These are phyloP conservation scores for Formicarius rufipectus DNA, from an alignment of 2,113 vertebrate genomes.

Conservation along the genomic window DNA sequence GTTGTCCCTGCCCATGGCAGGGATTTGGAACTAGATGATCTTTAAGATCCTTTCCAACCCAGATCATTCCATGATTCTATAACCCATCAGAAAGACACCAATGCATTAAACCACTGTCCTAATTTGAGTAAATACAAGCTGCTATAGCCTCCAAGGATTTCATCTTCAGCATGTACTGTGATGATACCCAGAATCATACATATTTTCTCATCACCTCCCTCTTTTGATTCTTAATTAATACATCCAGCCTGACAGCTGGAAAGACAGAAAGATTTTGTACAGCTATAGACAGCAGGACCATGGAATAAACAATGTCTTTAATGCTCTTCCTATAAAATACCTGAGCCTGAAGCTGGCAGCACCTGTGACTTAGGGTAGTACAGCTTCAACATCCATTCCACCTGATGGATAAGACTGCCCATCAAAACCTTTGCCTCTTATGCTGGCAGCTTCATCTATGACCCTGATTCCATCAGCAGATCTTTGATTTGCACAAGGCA, in stretches of 20 bases:
- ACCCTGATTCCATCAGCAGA: background rate
- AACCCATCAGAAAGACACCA: background rate
- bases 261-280: background rate
- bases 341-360: background rate
- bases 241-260: background rate
- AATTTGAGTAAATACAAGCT: slow-evolving; percentile 8
- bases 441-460: background rate
- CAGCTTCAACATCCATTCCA: background rate
- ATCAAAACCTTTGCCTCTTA: background rate
- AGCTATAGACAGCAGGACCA: background rate
- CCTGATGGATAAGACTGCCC: background rate
- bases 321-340: background rate
- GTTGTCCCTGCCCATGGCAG: background rate
- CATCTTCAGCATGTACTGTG: slow-evolving; percentile 1
- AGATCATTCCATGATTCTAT: background rate
- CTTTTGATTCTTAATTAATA: slow-evolving; percentile 8
- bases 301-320: background rate
- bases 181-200: background rate
- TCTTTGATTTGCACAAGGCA: background rate
- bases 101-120: slow-evolving; percentile 21
- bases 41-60: background rate
- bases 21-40: background rate
- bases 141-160: slow-evolving; percentile 7
- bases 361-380: background rate
- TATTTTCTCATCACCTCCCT: background rate